Percentiles rank a stretch among this genome's conserved stretches.
Evolutionary conservation across 2,797 vertebrate species (phyloP).

Genomic region (Neopelma chrysocephalum): DNA sequence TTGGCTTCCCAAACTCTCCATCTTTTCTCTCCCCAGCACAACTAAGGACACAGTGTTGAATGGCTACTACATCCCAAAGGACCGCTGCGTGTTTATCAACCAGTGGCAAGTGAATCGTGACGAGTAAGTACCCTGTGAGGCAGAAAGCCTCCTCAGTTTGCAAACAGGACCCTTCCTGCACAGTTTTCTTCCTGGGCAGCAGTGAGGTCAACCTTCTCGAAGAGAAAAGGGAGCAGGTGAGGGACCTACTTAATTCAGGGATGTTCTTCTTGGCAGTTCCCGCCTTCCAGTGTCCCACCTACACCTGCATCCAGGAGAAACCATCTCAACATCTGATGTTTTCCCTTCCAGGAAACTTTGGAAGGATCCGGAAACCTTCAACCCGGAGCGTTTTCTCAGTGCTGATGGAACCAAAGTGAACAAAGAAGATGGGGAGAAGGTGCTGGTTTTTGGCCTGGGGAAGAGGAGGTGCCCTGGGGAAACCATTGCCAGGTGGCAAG

Average conservation of each 20-base stretch:
- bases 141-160: not conserved
- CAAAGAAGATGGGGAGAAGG: slow-evolving; percentile 80
- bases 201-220: not conserved
- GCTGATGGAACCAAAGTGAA: slow-evolving; percentile 75
- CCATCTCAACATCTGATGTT: not conserved
- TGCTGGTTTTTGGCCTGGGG: slow-evolving; percentile 85
- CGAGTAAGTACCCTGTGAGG: slow-evolving; percentile 76
- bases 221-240: not conserved
- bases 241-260: not conserved
- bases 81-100: slow-evolving; percentile 87
- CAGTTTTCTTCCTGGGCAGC: not conserved
- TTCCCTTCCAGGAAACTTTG: slow-evolving; percentile 77
- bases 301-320: not conserved
- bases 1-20: not conserved
- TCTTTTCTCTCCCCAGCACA: slow-evolving; percentile 74
- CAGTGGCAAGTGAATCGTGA: slow-evolving; percentile 95
- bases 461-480: slow-evolving; percentile 89
- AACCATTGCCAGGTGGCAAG: slow-evolving; percentile 79
- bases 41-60: slow-evolving; percentile 85
- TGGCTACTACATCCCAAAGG: slow-evolving; percentile 87
- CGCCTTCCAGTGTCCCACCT: not conserved
- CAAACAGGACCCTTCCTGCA: not conserved
- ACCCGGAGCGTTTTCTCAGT: slow-evolving; percentile 85
- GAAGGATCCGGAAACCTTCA: slow-evolving; percentile 84
- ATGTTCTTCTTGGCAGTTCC: not conserved